Conservation (phyloP, 1,140 invertebrate species). For the Aphelinus certus region DNA sequence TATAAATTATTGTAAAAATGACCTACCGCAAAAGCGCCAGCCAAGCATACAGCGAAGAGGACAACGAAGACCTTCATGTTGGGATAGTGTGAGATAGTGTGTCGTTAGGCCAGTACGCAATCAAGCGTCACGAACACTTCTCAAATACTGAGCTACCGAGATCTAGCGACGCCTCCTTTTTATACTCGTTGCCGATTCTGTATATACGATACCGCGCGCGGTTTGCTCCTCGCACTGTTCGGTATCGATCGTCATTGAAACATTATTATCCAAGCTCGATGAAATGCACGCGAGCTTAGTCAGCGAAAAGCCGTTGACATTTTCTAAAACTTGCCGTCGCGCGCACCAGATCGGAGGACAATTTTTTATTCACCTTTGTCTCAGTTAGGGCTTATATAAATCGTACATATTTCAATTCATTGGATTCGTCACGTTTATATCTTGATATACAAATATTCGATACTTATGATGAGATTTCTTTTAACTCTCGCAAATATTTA, state of each 20-base stretch:
- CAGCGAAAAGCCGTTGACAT: no score
- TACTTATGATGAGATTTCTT: no score
- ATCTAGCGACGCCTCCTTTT: conserved; percentile 14
- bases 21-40: conserved; percentile 8
- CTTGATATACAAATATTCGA: no score
- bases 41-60: not conserved
- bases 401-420: no score
- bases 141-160: conserved; percentile 7
- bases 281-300: not conserved
- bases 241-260: conserved; percentile 28
- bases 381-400: no score
- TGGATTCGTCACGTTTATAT: no score
- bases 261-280: not conserved
- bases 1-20: no score
- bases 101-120: not conserved
- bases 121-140: not conserved
- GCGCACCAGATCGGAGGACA: no score
- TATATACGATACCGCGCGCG: not conserved
- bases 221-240: not conserved
- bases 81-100: no score
- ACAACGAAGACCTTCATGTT: conserved; percentile 11
- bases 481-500: no score
- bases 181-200: not conserved
- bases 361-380: no score
- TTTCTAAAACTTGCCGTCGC: no score